These are phyloP conservation scores for Ispidina picta DNA, from an alignment of 2,797 vertebrate species.

Conservation along the genomic window DNA sequence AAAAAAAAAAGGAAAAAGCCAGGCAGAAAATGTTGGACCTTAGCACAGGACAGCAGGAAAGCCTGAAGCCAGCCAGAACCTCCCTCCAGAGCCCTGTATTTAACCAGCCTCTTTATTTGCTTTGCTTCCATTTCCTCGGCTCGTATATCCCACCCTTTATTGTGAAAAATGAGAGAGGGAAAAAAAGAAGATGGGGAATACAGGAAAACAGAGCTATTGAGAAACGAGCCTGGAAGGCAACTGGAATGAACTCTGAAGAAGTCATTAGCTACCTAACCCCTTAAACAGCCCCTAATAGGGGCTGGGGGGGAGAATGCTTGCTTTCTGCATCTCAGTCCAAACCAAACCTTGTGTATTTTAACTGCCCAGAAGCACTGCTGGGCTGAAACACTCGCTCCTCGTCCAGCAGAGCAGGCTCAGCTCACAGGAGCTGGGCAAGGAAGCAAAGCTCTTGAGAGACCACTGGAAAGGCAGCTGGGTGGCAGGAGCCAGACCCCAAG, in stretches of 20 bases:
- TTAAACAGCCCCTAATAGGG: background rate
- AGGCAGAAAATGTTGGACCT: background rate
- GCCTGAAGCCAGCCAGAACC: background rate
- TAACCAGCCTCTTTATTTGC: background rate
- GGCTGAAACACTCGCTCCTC: background rate
- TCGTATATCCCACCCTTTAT: background rate
- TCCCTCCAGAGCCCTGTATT: background rate
- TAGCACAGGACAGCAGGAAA: background rate
- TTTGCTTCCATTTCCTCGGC: background rate
- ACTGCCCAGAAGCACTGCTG: background rate
- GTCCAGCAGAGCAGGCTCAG: rapidly evolving
- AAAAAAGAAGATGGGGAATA: background rate
- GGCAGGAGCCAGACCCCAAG: background rate
- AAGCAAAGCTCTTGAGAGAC: background rate
- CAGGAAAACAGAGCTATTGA: background rate
- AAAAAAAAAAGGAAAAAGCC: background rate
- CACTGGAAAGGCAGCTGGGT: rapidly evolving
- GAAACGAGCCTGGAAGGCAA: background rate
- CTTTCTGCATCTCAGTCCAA: background rate
- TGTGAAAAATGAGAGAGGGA: background rate
- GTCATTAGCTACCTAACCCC: background rate
- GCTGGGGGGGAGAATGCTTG: background rate
- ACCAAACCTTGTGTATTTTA: background rate
- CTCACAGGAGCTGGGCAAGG: background rate
- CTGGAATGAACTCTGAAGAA: background rate